Evolutionary conservation across 2,888 invertebrate species (phyloP).

Genomic region (Drosophila nigritarsus): DNA sequence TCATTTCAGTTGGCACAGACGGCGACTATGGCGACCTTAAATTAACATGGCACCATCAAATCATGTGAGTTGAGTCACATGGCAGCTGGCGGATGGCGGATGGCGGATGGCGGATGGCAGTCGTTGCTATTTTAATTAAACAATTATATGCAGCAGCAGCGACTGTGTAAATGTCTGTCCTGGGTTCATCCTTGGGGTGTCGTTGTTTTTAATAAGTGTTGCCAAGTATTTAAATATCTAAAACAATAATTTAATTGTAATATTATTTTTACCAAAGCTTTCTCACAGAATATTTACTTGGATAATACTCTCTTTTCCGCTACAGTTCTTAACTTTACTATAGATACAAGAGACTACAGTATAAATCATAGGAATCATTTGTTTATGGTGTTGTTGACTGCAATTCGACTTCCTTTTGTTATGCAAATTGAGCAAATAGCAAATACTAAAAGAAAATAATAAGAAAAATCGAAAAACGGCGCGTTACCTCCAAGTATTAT

Average conservation of each 20-base stretch:
- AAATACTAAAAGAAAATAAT: not conserved
- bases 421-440: not conserved
- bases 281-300: constrained; percentile 7
- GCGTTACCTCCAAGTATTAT: not conserved
- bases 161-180: not conserved
- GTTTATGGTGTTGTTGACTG: not conserved
- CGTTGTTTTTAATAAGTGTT: constrained; percentile 12
- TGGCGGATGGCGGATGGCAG: no score
- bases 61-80: constrained; percentile 26
- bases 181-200: not conserved
- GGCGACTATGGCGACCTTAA: constrained; percentile 5
- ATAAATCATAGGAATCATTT: not conserved
- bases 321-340: constrained; percentile 9
- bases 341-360: not conserved
- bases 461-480: not conserved
- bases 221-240: constrained; percentile 11
- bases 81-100: not conserved
- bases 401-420: not conserved
- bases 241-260: constrained; percentile 8
- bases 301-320: constrained; percentile 2
- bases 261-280: not conserved
- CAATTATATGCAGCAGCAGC: constrained; percentile 10
- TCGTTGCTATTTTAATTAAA: constrained; percentile 20
- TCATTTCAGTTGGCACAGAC: constrained; percentile 8
- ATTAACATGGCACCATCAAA: constrained; percentile 35